Evolutionary conservation across 2,888 invertebrate species (phyloP).

Genomic region (Stramonita haemastoma): DNA sequence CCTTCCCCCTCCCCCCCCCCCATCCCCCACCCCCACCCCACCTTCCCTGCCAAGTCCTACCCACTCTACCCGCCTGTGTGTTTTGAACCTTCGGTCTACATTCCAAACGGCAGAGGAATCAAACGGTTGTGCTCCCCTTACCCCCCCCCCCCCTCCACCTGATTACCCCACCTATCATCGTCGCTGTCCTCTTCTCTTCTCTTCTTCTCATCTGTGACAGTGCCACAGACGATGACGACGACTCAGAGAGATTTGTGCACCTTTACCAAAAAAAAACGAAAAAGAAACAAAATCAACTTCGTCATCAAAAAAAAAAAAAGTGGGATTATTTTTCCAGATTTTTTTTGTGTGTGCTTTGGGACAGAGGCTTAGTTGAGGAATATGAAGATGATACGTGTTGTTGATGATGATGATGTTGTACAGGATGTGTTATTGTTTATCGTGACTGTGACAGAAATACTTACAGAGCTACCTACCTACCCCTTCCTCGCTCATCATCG

Average conservation of each 20-base stretch:
- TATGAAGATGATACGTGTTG: no score
- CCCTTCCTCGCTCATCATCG: background rate
- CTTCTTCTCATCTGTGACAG: no score
- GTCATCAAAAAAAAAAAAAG: background rate
- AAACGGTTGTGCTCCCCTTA: slow-evolving; percentile 3
- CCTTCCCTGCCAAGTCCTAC: background rate
- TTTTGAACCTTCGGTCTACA: background rate
- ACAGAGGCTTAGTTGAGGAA: background rate
- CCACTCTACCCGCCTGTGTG: background rate
- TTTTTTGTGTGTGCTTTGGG: background rate
- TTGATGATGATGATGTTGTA: background rate
- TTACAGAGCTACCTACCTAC: background rate
- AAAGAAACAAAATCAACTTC: background rate
- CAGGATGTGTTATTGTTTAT: background rate
- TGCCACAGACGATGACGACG: background rate
- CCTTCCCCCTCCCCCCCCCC: background rate
- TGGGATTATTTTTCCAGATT: background rate
- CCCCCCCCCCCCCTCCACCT: background rate
- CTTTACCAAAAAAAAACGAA: no score
- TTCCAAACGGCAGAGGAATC: slow-evolving; percentile 31
- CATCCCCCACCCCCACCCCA: background rate
- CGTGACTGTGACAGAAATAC: background rate
- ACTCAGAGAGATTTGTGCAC: slow-evolving; percentile 3
- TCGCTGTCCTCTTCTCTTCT: no score
- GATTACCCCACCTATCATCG: background rate